These are phyloP conservation scores for Dinoponera quadriceps DNA, from an alignment of 1,140 invertebrate genomes.

Conservation along the genomic window DNA sequence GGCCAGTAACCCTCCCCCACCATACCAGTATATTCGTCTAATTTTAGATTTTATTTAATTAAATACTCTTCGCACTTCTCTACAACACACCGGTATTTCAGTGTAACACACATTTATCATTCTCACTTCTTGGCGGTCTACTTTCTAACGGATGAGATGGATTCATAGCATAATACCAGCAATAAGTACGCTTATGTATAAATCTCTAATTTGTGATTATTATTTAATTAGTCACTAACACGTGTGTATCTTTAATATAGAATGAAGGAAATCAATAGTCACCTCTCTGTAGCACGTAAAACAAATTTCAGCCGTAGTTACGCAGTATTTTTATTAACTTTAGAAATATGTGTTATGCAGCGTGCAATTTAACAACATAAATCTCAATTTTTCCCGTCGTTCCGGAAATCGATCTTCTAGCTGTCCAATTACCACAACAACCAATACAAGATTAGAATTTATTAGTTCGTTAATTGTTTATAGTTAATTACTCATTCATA, in stretches of 20 bases:
- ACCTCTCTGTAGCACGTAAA: too few species aligned
- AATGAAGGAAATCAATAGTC: neutral
- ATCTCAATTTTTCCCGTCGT: too few species aligned
- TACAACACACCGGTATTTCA: slow-evolving; percentile 82
- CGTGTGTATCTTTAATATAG: neutral
- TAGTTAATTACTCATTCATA: too few species aligned
- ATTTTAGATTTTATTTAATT: slow-evolving; percentile 85
- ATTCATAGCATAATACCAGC: slow-evolving; percentile 77
- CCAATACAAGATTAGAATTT: too few species aligned
- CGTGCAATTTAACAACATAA: too few species aligned
- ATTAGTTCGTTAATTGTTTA: too few species aligned
- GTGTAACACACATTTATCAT: slow-evolving; percentile 80
- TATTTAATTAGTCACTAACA: slow-evolving; percentile 41
- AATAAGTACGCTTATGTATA: slow-evolving; percentile 16
- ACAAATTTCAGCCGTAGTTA: too few species aligned
- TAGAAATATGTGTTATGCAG: too few species aligned
- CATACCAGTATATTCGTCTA: slow-evolving; percentile 76
- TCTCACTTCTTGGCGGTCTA: slow-evolving; percentile 67
- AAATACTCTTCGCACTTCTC: slow-evolving; percentile 84
- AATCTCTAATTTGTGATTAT: slow-evolving; percentile 11
- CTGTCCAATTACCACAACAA: too few species aligned
- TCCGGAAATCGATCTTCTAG: too few species aligned
- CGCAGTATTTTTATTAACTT: too few species aligned
- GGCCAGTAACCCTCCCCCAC: slow-evolving; percentile 52
- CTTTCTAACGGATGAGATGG: slow-evolving; percentile 62